Evolutionary conservation across 2,113 vertebrate species (phyloP).

Genomic region (Tragulus kanchil): DNA sequence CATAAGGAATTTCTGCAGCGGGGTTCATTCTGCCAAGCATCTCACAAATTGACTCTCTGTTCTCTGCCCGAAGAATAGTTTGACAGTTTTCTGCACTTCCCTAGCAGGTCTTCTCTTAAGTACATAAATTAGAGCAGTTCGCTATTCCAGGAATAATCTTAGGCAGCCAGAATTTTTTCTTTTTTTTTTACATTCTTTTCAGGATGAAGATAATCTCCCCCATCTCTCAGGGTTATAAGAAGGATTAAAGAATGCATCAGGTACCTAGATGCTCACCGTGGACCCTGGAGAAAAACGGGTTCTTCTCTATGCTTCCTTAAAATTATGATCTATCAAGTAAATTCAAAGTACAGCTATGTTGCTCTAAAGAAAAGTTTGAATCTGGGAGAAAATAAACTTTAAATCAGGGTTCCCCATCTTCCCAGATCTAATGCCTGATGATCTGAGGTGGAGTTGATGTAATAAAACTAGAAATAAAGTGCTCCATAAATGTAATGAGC

Average conservation of each 20-base stretch:
- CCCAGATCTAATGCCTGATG: too few relatives aligned
- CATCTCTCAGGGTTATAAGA: not conserved
- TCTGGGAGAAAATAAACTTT: constrained; percentile 43
- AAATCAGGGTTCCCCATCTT: not conserved
- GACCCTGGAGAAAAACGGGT: not conserved
- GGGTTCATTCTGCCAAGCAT: constrained; percentile 34
- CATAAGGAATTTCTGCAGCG: constrained; percentile 29
- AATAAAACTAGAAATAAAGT: too few relatives aligned
- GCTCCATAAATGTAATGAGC: too few relatives aligned
- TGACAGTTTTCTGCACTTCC: not conserved
- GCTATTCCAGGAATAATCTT: not conserved
- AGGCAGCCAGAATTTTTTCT: not conserved
- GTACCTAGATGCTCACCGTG: not conserved
- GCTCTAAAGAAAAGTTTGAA: constrained; percentile 16
- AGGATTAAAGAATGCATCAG: not conserved
- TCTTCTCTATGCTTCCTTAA: constrained; percentile 17
- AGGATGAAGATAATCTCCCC: not conserved
- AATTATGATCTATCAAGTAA: not conserved
- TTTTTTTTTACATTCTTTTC: too few relatives aligned
- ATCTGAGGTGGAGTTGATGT: too few relatives aligned
- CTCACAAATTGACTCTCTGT: not conserved
- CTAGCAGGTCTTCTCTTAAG: not conserved
- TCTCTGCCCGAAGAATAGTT: not conserved
- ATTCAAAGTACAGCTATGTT: not conserved
- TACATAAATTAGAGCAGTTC: not conserved